Evolutionary conservation across 2,888 invertebrate species (phyloP).

Genomic region (Morpho achilles): DNA sequence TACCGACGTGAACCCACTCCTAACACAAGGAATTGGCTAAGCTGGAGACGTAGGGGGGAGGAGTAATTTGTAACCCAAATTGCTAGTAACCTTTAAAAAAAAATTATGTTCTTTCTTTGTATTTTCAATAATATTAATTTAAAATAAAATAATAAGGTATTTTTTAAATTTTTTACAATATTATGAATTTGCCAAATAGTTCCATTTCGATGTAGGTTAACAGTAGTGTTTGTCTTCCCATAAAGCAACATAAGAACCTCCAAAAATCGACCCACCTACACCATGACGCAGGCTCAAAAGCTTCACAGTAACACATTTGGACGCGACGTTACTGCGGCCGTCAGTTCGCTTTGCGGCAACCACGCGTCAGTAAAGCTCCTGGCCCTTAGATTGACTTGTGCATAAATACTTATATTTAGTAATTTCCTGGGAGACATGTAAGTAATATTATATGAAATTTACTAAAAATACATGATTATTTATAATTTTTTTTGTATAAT

Average conservation of each 20-base stretch:
- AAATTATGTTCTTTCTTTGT: too few relatives aligned
- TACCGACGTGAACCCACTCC: too few relatives aligned
- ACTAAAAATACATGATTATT: background rate
- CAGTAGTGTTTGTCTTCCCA: background rate
- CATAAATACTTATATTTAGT: constrained; percentile 16
- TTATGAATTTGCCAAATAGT: too few relatives aligned
- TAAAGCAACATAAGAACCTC: constrained; percentile 10
- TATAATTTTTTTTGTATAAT: background rate
- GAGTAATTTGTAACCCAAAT: too few relatives aligned
- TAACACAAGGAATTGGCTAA: too few relatives aligned
- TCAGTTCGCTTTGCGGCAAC: constrained; percentile 66
- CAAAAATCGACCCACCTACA: constrained; percentile 18
- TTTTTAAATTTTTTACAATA: too few relatives aligned
- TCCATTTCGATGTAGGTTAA: too few relatives aligned
- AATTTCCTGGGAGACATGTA: constrained; percentile 25
- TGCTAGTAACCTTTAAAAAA: too few relatives aligned
- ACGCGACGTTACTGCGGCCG: constrained; percentile 67
- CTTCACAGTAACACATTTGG: constrained; percentile 40
- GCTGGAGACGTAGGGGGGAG: too few relatives aligned
- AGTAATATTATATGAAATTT: constrained; percentile 16
- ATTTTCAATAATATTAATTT: too few relatives aligned
- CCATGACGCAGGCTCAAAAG: constrained; percentile 35
- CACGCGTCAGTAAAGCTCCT: constrained; percentile 42
- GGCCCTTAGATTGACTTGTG: constrained; percentile 28
- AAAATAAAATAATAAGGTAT: too few relatives aligned